These are phyloP conservation scores for Gulo gulo DNA, from an alignment of 2,113 vertebrate genomes.

Conservation along the genomic window DNA sequence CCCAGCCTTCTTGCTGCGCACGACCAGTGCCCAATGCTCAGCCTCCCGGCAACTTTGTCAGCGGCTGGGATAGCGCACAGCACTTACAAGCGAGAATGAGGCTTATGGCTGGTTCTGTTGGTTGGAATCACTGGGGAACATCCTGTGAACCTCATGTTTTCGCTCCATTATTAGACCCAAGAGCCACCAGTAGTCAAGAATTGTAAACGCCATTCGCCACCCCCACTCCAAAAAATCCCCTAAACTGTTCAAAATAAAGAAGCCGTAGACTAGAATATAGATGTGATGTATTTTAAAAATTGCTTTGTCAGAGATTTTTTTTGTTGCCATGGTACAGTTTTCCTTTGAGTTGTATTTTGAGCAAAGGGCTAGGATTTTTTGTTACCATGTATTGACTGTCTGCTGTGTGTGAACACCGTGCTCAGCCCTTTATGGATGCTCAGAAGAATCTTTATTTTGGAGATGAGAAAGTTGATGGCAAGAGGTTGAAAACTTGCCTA, in stretches of 20 bases:
- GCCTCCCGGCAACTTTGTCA: neutral
- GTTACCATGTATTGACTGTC: neutral
- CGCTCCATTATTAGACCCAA: neutral
- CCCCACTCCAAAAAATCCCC: neutral
- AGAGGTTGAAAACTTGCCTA: neutral
- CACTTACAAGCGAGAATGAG: neutral
- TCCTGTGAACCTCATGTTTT: neutral
- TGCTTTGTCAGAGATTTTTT: neutral
- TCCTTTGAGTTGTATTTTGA: neutral
- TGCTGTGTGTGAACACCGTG: neutral
- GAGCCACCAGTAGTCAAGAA: neutral
- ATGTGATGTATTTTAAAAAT: neutral
- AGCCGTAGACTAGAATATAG: neutral
- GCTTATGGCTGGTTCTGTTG: neutral
- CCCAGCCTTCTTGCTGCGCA: accelerated
- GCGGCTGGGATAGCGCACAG: too few species aligned
- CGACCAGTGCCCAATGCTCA: neutral
- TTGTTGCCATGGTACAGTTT: neutral
- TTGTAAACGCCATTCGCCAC: neutral
- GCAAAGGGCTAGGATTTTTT: neutral
- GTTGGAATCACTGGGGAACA: neutral
- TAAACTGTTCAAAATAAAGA: constrained; percentile 39
- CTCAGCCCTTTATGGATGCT: neutral
- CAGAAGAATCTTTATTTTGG: neutral
- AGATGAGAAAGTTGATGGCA: neutral